phyloP scores from a whole-genome alignment of 2,113 vertebrate genomes.

The Microcebus tavaratra region DNA sequence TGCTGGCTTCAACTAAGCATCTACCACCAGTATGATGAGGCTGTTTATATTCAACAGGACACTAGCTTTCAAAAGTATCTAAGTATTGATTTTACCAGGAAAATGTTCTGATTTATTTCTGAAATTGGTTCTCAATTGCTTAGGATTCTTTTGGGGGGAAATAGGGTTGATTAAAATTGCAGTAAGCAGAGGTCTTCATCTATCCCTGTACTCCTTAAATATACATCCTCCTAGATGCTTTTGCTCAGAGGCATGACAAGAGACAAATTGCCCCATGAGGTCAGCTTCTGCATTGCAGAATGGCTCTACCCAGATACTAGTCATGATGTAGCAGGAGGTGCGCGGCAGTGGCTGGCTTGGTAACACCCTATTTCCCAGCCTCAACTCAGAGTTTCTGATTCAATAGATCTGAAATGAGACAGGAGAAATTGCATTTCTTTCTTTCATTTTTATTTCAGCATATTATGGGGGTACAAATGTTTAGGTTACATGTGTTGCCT shows the following conservation, averaged over 20 bases:
- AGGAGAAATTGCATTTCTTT: not conserved
- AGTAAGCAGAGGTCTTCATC: slow-evolving; percentile 21
- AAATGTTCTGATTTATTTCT: slow-evolving; percentile 58
- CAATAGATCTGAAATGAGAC: not conserved
- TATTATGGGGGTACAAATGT: no score
- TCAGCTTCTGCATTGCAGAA: not conserved
- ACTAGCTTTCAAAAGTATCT: slow-evolving; percentile 39
- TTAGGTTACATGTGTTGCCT: no score
- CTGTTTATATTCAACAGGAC: slow-evolving; percentile 66
- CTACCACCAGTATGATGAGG: slow-evolving; percentile 40
- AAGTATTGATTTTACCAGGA: slow-evolving; percentile 62
- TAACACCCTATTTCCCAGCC: not conserved
- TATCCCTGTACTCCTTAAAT: slow-evolving; percentile 3
- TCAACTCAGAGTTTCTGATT: not conserved
- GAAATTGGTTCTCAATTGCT: slow-evolving; percentile 44
- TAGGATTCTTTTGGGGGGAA: slow-evolving; percentile 27
- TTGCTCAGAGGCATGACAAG: not conserved
- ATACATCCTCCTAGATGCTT: not conserved
- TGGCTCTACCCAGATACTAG: not conserved
- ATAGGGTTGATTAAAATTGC: slow-evolving; percentile 26
- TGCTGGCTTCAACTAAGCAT: slow-evolving; percentile 49
- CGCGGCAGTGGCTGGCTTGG: not conserved
- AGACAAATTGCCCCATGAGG: not conserved
- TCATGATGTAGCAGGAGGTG: not conserved
- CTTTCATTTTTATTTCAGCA: no score